Evolutionary conservation across 2,113 vertebrate genomes (phyloP).

Genomic region (Macquaria australasica): DNA sequence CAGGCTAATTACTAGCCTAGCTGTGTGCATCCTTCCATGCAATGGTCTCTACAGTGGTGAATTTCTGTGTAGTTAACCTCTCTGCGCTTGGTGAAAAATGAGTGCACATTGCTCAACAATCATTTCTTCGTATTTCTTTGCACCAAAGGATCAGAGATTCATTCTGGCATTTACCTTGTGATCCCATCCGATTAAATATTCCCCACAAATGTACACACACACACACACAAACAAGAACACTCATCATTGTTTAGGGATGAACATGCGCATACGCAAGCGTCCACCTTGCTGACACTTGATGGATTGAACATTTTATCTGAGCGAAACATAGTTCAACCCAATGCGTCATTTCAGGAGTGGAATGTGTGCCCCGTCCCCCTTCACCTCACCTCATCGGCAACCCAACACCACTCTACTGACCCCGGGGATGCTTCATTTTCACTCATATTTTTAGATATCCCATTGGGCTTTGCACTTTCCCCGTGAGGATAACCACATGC

Average conservation of each 20-base stretch:
- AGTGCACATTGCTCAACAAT: slow-evolving; percentile 12
- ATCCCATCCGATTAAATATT: neutral
- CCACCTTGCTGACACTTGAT: neutral
- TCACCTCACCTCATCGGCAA: slow-evolving; percentile 58
- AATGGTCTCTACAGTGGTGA: neutral
- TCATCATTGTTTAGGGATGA: neutral
- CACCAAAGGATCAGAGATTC: neutral
- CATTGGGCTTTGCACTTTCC: slow-evolving; percentile 45
- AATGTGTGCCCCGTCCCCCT: slow-evolving; percentile 43
- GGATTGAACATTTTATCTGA: slow-evolving; percentile 5
- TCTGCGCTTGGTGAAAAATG: slow-evolving; percentile 12
- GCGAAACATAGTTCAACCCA: slow-evolving; percentile 21
- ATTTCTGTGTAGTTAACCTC: slow-evolving; percentile 20
- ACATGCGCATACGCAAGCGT: neutral
- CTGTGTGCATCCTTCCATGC: slow-evolving; percentile 37
- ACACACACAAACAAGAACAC: neutral
- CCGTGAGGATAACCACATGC: slow-evolving; percentile 55
- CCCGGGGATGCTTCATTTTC: slow-evolving; percentile 58
- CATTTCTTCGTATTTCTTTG: neutral
- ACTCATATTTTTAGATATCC: slow-evolving; percentile 72
- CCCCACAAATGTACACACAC: neutral
- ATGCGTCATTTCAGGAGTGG: slow-evolving; percentile 43
- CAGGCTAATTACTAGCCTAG: slow-evolving; percentile 50
- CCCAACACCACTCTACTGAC: slow-evolving; percentile 48
- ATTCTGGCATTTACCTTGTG: neutral